phyloP scores from a whole-genome alignment of 1,140 invertebrate species.

The Dryas iulia region DNA sequence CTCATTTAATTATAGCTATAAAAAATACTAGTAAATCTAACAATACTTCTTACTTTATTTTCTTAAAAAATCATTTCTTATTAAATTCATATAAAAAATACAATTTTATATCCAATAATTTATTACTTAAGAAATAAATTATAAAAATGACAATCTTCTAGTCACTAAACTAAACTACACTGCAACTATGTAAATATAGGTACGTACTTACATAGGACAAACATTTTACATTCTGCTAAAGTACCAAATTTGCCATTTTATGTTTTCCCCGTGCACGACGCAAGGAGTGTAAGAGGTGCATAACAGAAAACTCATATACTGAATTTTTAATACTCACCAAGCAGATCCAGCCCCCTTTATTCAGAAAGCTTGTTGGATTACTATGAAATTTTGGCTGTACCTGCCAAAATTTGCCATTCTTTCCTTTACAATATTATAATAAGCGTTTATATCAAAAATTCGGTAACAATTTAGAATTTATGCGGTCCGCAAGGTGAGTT shows the following conservation, averaged over 20 bases:
- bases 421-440: background rate
- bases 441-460: constrained; percentile 12
- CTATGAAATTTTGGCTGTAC: background rate
- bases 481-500: constrained; percentile 10
- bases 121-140: too few species aligned
- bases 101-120: too few species aligned
- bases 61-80: too few species aligned
- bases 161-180: background rate
- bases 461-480: background rate
- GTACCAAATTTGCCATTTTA: background rate
- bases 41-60: too few species aligned
- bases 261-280: background rate
- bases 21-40: too few species aligned
- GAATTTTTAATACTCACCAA: background rate
- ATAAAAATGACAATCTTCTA: background rate
- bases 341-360: background rate
- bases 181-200: too few species aligned
- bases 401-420: background rate
- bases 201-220: background rate
- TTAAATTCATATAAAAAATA: too few species aligned
- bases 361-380: background rate
- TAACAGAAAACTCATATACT: background rate
- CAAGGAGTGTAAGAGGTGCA: background rate
- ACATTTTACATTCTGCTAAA: background rate
- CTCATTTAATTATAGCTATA: too few species aligned